phyloP scores from a whole-genome alignment of 2,113 vertebrate genomes.

The Mastomys natalensis region DNA sequence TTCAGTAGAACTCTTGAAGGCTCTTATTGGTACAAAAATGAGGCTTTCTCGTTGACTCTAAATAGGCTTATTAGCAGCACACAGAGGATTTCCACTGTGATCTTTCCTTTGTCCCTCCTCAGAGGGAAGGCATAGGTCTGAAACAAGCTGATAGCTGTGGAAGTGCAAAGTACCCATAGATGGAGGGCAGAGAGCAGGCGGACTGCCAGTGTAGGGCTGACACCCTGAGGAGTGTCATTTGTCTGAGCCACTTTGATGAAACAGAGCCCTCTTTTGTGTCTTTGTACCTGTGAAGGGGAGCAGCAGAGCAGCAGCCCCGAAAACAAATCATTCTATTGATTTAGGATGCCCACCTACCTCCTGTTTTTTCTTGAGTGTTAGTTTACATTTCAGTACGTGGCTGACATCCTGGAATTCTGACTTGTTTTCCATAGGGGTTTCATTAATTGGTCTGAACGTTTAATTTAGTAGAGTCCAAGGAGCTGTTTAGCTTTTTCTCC shows the following conservation, averaged over 20 bases:
- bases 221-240: conserved; percentile 58
- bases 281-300: conserved; percentile 63
- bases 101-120: conserved; percentile 70
- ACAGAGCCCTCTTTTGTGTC: conserved; percentile 64
- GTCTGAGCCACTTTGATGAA: conserved; percentile 67
- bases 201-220: conserved; percentile 22
- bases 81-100: conserved; percentile 73
- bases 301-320: background rate
- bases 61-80: conserved; percentile 75
- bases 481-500: conserved; percentile 23
- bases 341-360: conserved; percentile 31
- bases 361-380: background rate
- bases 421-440: conserved; percentile 30
- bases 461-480: conserved; percentile 54
- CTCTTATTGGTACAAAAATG: conserved; percentile 73
- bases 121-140: conserved; percentile 69
- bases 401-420: conserved; percentile 40
- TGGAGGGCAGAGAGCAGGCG: conserved; percentile 23
- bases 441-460: conserved; percentile 56
- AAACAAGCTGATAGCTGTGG: conserved; percentile 68
- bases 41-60: conserved; percentile 76
- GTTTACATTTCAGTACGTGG: conserved; percentile 53
- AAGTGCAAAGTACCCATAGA: conserved; percentile 36
- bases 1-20: conserved; percentile 65
- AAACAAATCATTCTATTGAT: conserved; percentile 58